Conservation (phyloP, 2,888 invertebrate species). For the Eumerus sabulonum region DNA sequence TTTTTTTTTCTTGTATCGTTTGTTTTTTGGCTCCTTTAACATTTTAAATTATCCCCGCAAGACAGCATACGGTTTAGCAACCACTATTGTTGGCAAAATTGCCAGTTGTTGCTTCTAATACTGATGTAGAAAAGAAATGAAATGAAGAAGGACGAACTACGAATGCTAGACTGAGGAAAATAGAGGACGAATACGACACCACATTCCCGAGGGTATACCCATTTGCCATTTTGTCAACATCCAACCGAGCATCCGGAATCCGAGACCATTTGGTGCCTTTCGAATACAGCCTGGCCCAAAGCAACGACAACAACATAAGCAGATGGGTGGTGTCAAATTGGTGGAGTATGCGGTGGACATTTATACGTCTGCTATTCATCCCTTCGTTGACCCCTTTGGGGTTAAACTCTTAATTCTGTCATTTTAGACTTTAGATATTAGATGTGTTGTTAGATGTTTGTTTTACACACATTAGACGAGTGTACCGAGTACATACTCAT, state of each 20-base stretch:
- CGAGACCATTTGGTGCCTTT: slow-evolving; percentile 61
- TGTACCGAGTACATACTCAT: background rate
- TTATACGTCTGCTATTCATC: slow-evolving; percentile 28
- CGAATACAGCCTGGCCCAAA: slow-evolving; percentile 42
- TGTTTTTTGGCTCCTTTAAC: slow-evolving; percentile 50
- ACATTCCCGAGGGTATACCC: slow-evolving; percentile 51
- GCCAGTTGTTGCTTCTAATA: slow-evolving; percentile 8
- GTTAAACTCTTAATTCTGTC: slow-evolving; percentile 66
- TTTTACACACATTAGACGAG: background rate
- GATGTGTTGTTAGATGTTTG: slow-evolving; percentile 8
- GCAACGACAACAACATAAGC: slow-evolving; percentile 18
- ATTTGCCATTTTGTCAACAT: slow-evolving; percentile 67
- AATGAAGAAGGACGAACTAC: background rate
- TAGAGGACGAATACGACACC: slow-evolving; percentile 46
- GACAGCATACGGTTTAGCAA: slow-evolving; percentile 30
- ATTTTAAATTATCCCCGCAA: slow-evolving; percentile 59
- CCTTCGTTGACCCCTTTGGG: slow-evolving; percentile 24
- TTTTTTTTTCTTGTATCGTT: slow-evolving; percentile 35
- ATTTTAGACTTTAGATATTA: slow-evolving; percentile 50
- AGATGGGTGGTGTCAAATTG: slow-evolving; percentile 45
- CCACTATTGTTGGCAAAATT: slow-evolving; percentile 9
- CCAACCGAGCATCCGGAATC: slow-evolving; percentile 50
- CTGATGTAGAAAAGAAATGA: too few relatives aligned
- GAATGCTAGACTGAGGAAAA: background rate
- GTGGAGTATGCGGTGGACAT: slow-evolving; percentile 39